Evolutionary conservation across 2,888 invertebrate species (phyloP).

Genomic region (Yponomeuta plumbellus): DNA sequence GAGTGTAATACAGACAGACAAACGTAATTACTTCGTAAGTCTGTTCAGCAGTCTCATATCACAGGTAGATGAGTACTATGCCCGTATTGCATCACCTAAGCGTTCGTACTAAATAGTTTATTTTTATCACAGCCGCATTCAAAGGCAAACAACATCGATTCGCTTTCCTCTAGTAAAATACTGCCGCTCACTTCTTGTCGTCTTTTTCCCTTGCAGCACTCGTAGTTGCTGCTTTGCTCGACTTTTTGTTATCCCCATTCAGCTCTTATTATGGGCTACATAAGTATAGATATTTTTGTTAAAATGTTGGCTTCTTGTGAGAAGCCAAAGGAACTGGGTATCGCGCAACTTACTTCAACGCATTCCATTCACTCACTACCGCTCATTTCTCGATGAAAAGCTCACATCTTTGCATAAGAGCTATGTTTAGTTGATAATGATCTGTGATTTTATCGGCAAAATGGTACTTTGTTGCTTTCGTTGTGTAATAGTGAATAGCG

Average conservation of each 20-base stretch:
- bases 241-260: neutral
- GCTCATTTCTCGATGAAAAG: no score
- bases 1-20: no score
- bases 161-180: conserved; percentile 11
- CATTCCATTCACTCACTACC: neutral
- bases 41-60: no score
- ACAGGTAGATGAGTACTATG: no score
- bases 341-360: neutral
- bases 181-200: conserved; percentile 7
- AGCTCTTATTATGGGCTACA: neutral
- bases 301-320: neutral
- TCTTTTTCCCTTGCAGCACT: conserved; percentile 5
- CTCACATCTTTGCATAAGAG: neutral
- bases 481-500: neutral
- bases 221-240: neutral
- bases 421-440: neutral
- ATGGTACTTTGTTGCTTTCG: neutral
- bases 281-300: neutral
- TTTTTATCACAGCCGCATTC: neutral
- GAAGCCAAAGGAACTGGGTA: neutral
- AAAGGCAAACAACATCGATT: neutral
- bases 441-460: neutral
- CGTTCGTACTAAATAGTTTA: no score
- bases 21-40: no score
- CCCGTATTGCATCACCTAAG: no score